phyloP scores from a whole-genome alignment of 2,113 vertebrate genomes.

The Nycticorax nycticorax region DNA sequence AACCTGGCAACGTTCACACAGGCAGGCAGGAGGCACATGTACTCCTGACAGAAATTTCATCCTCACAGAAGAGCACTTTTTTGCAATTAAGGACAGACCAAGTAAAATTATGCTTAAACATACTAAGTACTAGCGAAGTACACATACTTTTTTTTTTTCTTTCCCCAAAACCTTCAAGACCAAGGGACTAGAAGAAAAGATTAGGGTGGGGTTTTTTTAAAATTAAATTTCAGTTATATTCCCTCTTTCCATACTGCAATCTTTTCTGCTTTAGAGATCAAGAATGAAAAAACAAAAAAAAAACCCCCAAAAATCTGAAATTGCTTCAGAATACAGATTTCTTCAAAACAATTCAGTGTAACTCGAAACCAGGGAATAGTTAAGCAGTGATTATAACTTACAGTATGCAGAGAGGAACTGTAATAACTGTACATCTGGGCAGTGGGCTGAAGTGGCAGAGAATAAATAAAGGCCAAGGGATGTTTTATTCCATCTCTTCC shows the following conservation, averaged over 20 bases:
- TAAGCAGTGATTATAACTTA: background rate
- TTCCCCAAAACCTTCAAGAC: background rate
- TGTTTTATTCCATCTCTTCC: background rate
- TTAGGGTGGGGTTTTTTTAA: background rate
- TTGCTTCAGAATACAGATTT: background rate
- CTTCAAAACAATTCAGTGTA: background rate
- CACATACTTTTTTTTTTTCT: too few species aligned
- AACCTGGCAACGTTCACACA: background rate
- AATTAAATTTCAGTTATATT: background rate
- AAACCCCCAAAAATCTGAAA: background rate
- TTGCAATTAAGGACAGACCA: background rate
- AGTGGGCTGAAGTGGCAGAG: conserved; percentile 41
- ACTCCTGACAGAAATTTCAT: background rate
- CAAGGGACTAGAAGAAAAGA: background rate
- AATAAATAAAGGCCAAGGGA: conserved; percentile 20
- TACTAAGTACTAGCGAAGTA: background rate
- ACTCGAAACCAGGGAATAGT: background rate
- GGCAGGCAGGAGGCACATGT: background rate
- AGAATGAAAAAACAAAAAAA: background rate
- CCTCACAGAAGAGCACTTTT: background rate
- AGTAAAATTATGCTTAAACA: background rate
- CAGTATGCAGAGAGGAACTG: background rate
- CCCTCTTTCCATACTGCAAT: background rate
- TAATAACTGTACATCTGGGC: conserved; percentile 34
- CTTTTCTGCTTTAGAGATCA: background rate